Conservation (phyloP, 2,888 invertebrate species). For the Cephonodes hylas region DNA sequence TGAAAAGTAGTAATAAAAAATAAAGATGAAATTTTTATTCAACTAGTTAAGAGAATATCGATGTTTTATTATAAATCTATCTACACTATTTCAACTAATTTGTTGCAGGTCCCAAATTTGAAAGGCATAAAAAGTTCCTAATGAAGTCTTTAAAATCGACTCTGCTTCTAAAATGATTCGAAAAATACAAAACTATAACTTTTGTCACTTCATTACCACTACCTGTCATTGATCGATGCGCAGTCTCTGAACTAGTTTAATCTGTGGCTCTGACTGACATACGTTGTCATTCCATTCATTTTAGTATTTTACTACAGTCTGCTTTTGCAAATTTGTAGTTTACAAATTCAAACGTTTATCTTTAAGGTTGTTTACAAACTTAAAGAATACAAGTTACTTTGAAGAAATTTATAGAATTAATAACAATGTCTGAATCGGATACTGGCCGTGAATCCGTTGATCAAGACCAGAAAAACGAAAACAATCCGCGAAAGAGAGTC, state of each 20-base stretch:
- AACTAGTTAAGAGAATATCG: no score
- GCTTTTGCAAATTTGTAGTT: background rate
- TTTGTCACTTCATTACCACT: background rate
- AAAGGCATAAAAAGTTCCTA: background rate
- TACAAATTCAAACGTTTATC: background rate
- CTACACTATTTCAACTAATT: no score
- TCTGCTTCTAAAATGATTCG: background rate
- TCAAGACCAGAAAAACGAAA: conserved; percentile 56
- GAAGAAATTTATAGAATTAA: background rate
- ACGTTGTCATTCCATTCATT: no score
- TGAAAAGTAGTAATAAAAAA: no score
- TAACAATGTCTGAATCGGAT: conserved; percentile 57
- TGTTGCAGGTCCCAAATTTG: no score
- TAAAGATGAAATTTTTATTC: no score
- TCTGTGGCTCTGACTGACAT: no score
- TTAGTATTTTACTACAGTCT: no score
- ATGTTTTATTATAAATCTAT: no score
- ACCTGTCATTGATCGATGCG: background rate
- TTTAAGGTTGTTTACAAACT: background rate
- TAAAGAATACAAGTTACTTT: background rate
- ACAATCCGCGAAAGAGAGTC: conserved; percentile 70
- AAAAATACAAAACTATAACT: background rate
- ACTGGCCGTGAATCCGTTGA: conserved; percentile 40
- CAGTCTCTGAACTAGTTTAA: no score
- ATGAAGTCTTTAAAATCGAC: background rate